Percentiles rank a stretch among this genome's conserved stretches.
phyloP scores from a whole-genome alignment of 2,113 vertebrate genomes.

The Sturnira hondurensis region DNA sequence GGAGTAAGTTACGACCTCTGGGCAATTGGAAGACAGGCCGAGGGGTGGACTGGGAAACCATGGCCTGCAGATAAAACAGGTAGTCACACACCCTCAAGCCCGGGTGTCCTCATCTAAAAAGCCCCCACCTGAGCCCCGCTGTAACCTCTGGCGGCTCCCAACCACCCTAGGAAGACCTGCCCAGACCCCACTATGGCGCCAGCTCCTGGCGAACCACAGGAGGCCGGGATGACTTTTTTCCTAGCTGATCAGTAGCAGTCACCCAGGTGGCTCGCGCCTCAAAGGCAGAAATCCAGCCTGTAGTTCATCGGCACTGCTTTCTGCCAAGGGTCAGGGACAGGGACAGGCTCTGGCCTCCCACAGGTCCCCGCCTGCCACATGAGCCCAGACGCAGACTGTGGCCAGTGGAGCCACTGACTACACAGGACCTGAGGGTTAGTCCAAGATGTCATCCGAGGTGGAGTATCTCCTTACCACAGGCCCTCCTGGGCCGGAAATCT shows the following conservation, averaged over 20 bases:
- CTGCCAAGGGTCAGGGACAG: conserved; percentile 1
- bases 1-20: not conserved
- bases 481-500: not conserved
- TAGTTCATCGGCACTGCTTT: not conserved
- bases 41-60: not conserved
- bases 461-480: not conserved
- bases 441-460: not conserved
- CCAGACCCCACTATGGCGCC: conserved; percentile 23
- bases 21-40: not conserved
- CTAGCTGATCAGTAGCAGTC: conserved; percentile 47
- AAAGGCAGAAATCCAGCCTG: conserved; percentile 40
- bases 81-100: not conserved
- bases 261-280: conserved; percentile 40
- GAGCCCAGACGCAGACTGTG: not conserved
- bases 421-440: not conserved
- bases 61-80: not conserved
- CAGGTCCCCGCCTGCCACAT: not conserved
- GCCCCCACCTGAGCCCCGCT: not conserved
- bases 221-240: conserved; percentile 47
- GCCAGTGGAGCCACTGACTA: not conserved
- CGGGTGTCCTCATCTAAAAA: not conserved
- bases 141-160: conserved; percentile 5
- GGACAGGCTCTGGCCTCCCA: not conserved
- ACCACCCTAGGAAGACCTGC: conserved; percentile 46
- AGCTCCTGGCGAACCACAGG: not conserved